Evolutionary conservation across 1,140 invertebrate species (phyloP).

Genomic region (Lucilia sericata): DNA sequence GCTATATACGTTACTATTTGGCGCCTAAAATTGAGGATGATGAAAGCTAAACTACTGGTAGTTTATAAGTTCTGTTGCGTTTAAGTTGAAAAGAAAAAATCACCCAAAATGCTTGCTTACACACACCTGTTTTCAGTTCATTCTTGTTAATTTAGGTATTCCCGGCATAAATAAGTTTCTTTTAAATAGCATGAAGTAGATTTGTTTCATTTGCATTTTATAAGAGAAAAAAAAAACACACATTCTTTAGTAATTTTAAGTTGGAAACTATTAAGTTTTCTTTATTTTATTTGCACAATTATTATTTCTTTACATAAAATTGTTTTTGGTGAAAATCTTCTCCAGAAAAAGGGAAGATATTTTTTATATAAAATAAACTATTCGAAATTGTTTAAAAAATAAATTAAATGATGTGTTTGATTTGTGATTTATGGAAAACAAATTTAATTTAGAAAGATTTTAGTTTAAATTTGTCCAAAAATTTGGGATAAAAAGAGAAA

Average conservation of each 20-base stretch:
- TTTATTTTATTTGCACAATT: background rate
- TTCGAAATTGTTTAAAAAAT: too few species aligned
- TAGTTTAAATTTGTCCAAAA: too few species aligned
- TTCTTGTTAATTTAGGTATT: background rate
- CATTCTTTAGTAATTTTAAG: background rate
- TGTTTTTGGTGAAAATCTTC: too few species aligned
- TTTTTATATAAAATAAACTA: background rate
- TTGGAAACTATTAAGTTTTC: background rate
- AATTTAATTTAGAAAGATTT: too few species aligned
- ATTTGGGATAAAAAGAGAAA: too few species aligned
- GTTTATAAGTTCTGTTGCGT: background rate
- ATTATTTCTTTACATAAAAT: too few species aligned
- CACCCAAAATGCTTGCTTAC: background rate
- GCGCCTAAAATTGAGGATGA: conserved; percentile 98
- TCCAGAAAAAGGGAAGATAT: background rate
- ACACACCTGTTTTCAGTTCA: background rate
- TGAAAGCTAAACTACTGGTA: conserved; percentile 56
- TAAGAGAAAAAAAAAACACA: background rate
- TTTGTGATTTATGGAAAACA: too few species aligned
- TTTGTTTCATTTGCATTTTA: too few species aligned
- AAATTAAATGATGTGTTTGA: too few species aligned
- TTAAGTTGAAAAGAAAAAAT: background rate
- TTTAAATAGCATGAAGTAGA: too few species aligned
- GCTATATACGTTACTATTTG: conserved; percentile 96
- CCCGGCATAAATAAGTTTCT: too few species aligned